Percentiles rank a stretch among this genome's conserved stretches.
These are phyloP conservation scores for Loripinus fragilis DNA, from an alignment of 2,888 invertebrate species.

Conservation along the genomic window DNA sequence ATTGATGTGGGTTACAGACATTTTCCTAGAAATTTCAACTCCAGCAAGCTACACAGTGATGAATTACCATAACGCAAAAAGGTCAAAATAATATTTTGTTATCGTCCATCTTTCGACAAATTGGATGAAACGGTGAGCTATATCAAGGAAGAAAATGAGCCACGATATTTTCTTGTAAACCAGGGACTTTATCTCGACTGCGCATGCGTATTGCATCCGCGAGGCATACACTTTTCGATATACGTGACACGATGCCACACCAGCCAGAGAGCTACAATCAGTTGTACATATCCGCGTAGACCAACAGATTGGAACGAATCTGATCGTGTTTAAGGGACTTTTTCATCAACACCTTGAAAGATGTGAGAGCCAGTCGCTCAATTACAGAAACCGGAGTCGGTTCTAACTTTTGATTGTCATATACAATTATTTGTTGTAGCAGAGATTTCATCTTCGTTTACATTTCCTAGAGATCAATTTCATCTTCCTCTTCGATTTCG, in stretches of 20 bases:
- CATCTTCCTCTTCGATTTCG: background rate
- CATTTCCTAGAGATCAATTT: slow-evolving; percentile 3
- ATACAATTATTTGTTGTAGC: slow-evolving; percentile 49
- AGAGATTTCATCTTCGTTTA: slow-evolving; percentile 19
- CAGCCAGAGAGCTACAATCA: no score
- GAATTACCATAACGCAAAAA: slow-evolving; percentile 7
- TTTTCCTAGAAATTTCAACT: slow-evolving; percentile 7
- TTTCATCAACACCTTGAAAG: no score
- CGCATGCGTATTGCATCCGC: background rate
- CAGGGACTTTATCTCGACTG: no score
- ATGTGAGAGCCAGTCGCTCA: background rate
- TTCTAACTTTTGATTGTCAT: slow-evolving; percentile 56
- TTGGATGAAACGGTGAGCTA: background rate
- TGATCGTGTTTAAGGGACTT: background rate
- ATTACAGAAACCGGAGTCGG: slow-evolving; percentile 6
- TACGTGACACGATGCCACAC: no score
- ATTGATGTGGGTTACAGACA: slow-evolving; percentile 13
- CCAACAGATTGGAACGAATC: no score
- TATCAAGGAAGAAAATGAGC: no score
- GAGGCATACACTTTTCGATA: no score
- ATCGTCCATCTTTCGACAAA: slow-evolving; percentile 16
- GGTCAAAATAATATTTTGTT: slow-evolving; percentile 20
- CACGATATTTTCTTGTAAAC: no score
- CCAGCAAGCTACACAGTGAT: slow-evolving; percentile 8
- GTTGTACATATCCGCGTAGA: no score